Evolutionary conservation across 1,140 invertebrate genomes (phyloP).

Genomic region (Daktulosphaira vitifoliae): DNA sequence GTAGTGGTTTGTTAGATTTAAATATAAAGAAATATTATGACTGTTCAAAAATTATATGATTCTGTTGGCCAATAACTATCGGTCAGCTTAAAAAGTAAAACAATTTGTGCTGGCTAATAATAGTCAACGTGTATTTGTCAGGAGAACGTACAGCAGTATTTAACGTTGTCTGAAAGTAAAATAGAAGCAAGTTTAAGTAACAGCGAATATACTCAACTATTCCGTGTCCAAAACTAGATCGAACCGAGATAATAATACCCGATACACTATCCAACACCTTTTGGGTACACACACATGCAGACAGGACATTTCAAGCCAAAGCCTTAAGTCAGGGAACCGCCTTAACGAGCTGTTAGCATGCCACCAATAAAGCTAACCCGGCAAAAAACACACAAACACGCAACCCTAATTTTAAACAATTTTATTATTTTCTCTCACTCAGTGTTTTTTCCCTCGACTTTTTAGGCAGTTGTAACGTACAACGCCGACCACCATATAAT

Average conservation of each 20-base stretch:
- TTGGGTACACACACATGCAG: constrained; percentile 22
- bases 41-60: too few relatives aligned
- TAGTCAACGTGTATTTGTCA: too few relatives aligned
- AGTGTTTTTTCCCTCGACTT: background rate
- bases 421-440: constrained; percentile 32
- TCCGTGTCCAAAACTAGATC: constrained; percentile 8
- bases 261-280: constrained; percentile 33
- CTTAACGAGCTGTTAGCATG: constrained; percentile 33
- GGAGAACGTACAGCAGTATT: too few relatives aligned
- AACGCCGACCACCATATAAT: background rate
- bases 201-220: constrained; percentile 21
- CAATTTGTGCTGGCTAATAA: too few relatives aligned
- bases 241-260: constrained; percentile 27
- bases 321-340: constrained; percentile 29
- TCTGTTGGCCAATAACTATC: too few relatives aligned
- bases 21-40: too few relatives aligned
- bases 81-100: too few relatives aligned
- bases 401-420: constrained; percentile 34
- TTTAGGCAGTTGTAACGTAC: background rate
- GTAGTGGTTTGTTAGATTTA: too few relatives aligned
- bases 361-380: constrained; percentile 30
- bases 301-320: constrained; percentile 25
- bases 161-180: too few relatives aligned
- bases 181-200: too few relatives aligned
- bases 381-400: constrained; percentile 32